Evolutionary conservation across 2,797 vertebrate species (phyloP).

Genomic region (Hapalemur alaotrensis): DNA sequence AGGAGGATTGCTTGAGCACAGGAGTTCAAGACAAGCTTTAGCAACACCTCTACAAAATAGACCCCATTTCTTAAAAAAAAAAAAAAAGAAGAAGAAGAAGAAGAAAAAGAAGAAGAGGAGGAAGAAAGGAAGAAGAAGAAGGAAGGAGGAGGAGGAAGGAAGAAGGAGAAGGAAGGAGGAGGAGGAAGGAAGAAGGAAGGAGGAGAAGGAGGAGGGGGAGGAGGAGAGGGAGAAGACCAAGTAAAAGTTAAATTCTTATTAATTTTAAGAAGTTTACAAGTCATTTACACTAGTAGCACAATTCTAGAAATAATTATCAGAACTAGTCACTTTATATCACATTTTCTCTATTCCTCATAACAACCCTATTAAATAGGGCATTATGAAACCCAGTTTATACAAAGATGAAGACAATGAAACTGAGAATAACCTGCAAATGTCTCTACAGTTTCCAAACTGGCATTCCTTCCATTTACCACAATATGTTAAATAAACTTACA

Average conservation of each 20-base stretch:
- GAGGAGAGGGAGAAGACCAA: not conserved
- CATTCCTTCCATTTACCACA: not conserved
- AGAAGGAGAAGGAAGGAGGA: accelerated
- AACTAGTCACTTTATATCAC: not conserved
- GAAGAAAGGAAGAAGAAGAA: too few relatives aligned
- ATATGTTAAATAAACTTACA: not conserved
- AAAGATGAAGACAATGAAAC: not conserved
- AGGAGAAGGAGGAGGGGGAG: too few relatives aligned
- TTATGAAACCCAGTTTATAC: not conserved
- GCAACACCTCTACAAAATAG: too few relatives aligned
- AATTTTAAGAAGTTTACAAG: not conserved
- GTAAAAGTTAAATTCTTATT: not conserved
- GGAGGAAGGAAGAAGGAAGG: too few relatives aligned
- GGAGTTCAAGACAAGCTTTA: too few relatives aligned
- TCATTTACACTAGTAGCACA: not conserved
- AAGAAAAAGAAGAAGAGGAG: too few relatives aligned
- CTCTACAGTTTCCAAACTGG: not conserved
- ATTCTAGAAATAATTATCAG: conserved; percentile 16
- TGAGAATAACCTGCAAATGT: not conserved
- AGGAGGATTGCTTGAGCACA: not conserved
- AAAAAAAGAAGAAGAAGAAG: too few relatives aligned
- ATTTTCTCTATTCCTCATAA: not conserved
- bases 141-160: too few relatives aligned
- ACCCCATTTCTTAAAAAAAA: too few relatives aligned
- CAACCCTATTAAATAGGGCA: not conserved